Evolutionary conservation across 2,888 invertebrate genomes (phyloP).

Genomic region (Pyrgus malvae): DNA sequence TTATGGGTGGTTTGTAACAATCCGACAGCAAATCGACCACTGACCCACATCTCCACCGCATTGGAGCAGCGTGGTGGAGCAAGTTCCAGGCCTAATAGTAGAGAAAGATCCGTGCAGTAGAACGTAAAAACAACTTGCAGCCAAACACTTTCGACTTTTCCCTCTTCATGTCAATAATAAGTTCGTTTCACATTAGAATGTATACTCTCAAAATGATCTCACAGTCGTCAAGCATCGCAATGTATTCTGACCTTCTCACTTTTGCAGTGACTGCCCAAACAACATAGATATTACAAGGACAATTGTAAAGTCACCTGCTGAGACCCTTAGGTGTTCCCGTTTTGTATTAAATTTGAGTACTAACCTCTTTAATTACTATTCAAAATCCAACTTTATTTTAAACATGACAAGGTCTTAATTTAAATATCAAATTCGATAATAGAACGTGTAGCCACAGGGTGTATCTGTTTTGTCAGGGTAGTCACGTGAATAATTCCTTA

Average conservation of each 20-base stretch:
- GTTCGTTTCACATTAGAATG: not conserved
- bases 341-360: slow-evolving; percentile 45
- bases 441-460: slow-evolving; percentile 73
- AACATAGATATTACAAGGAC: slow-evolving; percentile 60
- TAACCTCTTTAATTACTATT: not conserved
- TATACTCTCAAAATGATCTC: not conserved
- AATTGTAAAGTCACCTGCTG: slow-evolving; percentile 70
- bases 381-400: slow-evolving; percentile 37
- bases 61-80: too few species aligned
- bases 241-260: slow-evolving; percentile 25
- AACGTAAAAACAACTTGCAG: too few species aligned
- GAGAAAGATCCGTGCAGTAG: too few species aligned
- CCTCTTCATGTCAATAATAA: too few species aligned
- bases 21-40: too few species aligned
- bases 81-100: too few species aligned
- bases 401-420: slow-evolving; percentile 33
- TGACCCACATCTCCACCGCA: too few species aligned
- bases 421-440: slow-evolving; percentile 17
- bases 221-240: slow-evolving; percentile 2
- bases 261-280: slow-evolving; percentile 47
- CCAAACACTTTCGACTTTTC: too few species aligned
- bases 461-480: slow-evolving; percentile 75
- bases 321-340: slow-evolving; percentile 70
- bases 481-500: slow-evolving; percentile 74
- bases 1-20: too few species aligned